phyloP scores from a whole-genome alignment of 2,888 invertebrate genomes.

The Oasisia sp. region DNA sequence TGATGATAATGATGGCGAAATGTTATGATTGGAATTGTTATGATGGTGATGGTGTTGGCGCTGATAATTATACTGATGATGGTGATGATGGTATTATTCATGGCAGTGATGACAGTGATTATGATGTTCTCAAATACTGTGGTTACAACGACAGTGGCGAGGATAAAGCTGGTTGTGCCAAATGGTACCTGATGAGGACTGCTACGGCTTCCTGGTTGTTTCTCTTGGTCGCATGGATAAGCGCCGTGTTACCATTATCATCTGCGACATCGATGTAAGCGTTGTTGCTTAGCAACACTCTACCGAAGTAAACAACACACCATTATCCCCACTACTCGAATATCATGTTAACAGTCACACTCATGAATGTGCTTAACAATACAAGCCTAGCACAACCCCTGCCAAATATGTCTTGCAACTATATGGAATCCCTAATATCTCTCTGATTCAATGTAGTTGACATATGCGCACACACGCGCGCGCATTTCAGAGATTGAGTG shows the following conservation, averaged over 20 bases:
- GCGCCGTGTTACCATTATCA: constrained; percentile 55
- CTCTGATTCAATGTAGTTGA: no score
- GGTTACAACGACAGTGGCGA: constrained; percentile 9
- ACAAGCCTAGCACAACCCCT: background rate
- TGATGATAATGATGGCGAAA: no score
- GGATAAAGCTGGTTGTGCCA: background rate
- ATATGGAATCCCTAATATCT: no score
- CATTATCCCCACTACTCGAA: background rate
- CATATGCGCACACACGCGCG: no score
- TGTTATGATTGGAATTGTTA: background rate
- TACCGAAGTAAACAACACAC: background rate
- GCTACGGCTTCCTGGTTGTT: constrained; percentile 49
- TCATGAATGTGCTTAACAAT: no score
- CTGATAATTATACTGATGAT: no score
- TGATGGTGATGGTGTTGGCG: background rate
- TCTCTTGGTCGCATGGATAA: constrained; percentile 56
- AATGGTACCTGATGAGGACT: constrained; percentile 43
- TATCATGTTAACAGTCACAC: background rate
- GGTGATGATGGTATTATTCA: background rate
- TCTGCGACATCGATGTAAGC: constrained; percentile 54
- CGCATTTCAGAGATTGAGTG: no score
- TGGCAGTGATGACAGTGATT: background rate
- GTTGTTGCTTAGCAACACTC: constrained; percentile 32
- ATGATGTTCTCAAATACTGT: background rate
- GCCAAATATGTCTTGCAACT: background rate